These are phyloP conservation scores for Hofmannophila pseudospretella DNA, from an alignment of 2,888 invertebrate genomes.

Conservation along the genomic window DNA sequence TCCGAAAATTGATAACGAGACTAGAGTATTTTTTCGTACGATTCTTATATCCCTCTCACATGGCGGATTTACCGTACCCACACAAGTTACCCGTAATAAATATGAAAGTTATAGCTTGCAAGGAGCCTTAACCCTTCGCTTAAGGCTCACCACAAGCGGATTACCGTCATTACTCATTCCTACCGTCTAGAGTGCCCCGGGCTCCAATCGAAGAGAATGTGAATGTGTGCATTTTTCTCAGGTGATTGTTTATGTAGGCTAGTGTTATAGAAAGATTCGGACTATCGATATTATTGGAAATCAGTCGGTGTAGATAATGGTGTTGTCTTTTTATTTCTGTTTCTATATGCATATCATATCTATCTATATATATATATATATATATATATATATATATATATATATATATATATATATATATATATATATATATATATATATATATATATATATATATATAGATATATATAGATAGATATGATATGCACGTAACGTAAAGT, in stretches of 20 bases:
- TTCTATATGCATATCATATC: too few relatives aligned
- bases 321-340: too few relatives aligned
- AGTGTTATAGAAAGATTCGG: constrained; percentile 14
- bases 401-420: too few relatives aligned
- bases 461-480: too few relatives aligned
- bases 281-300: constrained; percentile 14
- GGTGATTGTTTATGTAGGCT: constrained; percentile 35
- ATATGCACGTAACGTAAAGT: too few relatives aligned
- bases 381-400: too few relatives aligned
- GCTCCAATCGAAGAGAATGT: constrained; percentile 45
- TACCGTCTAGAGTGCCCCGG: constrained; percentile 62
- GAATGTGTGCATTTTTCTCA: constrained; percentile 44
- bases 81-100: constrained; percentile 61
- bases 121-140: constrained; percentile 71
- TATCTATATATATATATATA: too few relatives aligned
- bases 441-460: too few relatives aligned
- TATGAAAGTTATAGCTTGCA: constrained; percentile 58
- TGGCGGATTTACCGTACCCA: constrained; percentile 44
- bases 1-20: neutral
- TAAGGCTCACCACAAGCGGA: constrained; percentile 72
- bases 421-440: too few relatives aligned
- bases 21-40: constrained; percentile 18
- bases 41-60: constrained; percentile 41
- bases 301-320: neutral
- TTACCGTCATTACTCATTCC: constrained; percentile 73